Evolutionary conservation across 2,113 vertebrate species (phyloP), one percentile per base, ranked within the genome.

Genomic region (Okapia johnstoni): DNA sequence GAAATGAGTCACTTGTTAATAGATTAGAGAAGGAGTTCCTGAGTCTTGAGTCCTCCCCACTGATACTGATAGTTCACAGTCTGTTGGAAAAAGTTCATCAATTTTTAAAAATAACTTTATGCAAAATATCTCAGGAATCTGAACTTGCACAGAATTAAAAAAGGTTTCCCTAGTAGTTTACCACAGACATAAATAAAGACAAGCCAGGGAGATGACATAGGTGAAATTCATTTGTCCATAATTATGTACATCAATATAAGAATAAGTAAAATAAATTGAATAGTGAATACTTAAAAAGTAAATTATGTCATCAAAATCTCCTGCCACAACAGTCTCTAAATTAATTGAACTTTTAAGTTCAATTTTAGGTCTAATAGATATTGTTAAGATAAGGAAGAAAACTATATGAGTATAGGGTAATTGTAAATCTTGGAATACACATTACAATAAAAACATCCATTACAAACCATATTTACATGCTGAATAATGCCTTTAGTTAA

Each of bases 341-440:
- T 11, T 95, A 92, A 89, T 28, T 70, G n/a, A 6, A 94, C 88
- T 88, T 96, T 88, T 87, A 94, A 88, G 23, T 93, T 97, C 16
- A 94, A 57, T 93, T 87, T 57, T 88, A 87, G 19, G 30, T 86
- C 30, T 91, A 46, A 61, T 52, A 92, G 28, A 66, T 19, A 80
- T 13, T 79, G 19, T 76, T 58, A 73, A 55, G 54, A 46, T 80
- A 96, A 58, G n/a, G 76, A 52, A 21, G 13, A 58, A 70, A 57
- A 25, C 15, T 60, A 46, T 90, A 25, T 63, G 3, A 40, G 12
- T 90, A 58, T 58, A 81, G 23, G 2, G 7, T 60, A 94, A 85
- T 87, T 96, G 0, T 43, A 94, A 83, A 88, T 81, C 48, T 95
- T 93, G 40, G 19, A 93, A 79, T 70, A 80, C 28, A 77, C 23